Percentiles rank a stretch among this genome's conserved stretches.
Evolutionary conservation across 92 coral and sea anemone species (phyloP).

Genomic region (Palythoa caribaeorum): DNA sequence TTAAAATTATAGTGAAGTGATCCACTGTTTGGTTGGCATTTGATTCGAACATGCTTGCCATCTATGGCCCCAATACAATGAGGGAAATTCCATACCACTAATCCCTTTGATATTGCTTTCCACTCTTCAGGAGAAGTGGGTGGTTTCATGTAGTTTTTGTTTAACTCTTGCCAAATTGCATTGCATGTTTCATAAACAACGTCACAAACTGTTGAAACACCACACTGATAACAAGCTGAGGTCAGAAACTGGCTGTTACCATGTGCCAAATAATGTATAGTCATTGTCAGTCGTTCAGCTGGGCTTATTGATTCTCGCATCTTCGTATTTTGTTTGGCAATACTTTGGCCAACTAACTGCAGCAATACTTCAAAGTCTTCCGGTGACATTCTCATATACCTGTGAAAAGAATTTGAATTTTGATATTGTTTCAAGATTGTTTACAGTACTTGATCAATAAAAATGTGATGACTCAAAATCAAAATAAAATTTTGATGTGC

Average conservation of each 20-base stretch:
- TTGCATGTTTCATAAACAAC: slow-evolving; percentile 11
- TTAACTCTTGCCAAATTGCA: neutral
- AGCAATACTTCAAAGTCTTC: slow-evolving; percentile 33
- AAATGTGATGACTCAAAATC: too few species aligned
- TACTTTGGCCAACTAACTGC: slow-evolving; percentile 7
- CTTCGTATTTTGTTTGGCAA: slow-evolving; percentile 10
- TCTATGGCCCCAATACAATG: slow-evolving; percentile 51
- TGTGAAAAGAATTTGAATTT: neutral
- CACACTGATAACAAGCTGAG: neutral
- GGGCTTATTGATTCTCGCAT: slow-evolving; percentile 60
- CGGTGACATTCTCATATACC: slow-evolving; percentile 51
- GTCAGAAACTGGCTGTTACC: slow-evolving; percentile 59
- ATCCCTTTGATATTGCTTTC: slow-evolving; percentile 39
- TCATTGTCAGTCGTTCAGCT: slow-evolving; percentile 54
- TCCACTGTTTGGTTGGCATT: slow-evolving; percentile 44
- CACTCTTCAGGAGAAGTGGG: slow-evolving; percentile 30
- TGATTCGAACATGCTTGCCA: slow-evolving; percentile 57
- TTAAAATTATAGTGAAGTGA: slow-evolving; percentile 41
- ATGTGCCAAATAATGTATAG: slow-evolving; percentile 57
- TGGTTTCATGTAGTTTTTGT: neutral
- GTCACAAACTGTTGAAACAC: slow-evolving; percentile 32
- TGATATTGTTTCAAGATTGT: neutral
- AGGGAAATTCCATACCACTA: slow-evolving; percentile 52
- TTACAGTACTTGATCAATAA: too few species aligned
- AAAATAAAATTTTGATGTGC: too few species aligned